These are phyloP conservation scores for Cochlearius cochlearius DNA, from an alignment of 2,113 vertebrate genomes.

Conservation along the genomic window DNA sequence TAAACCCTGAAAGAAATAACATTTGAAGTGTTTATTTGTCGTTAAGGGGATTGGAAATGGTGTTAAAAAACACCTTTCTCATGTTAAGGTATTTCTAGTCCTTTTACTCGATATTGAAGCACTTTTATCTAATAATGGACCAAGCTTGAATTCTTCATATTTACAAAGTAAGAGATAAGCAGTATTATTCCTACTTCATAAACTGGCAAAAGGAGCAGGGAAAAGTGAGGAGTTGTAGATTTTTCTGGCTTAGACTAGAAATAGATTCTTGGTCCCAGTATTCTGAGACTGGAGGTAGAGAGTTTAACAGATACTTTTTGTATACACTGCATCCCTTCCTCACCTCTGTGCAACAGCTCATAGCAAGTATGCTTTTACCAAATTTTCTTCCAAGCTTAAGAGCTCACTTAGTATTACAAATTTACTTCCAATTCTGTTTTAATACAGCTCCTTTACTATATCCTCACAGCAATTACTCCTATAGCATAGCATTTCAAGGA, in stretches of 20 bases:
- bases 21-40: not conserved
- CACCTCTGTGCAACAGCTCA: not conserved
- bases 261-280: not conserved
- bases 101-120: not conserved
- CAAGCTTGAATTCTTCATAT: not conserved
- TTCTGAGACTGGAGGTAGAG: not conserved
- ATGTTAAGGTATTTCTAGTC: not conserved
- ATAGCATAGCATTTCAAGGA: not conserved
- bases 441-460: not conserved
- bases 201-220: not conserved
- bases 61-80: not conserved
- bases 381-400: not conserved
- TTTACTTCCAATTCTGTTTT: not conserved
- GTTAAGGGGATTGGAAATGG: not conserved
- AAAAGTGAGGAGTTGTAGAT: not conserved
- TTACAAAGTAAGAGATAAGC: not conserved
- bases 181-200: not conserved
- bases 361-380: not conserved
- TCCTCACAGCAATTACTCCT: not conserved
- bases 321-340: not conserved
- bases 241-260: not conserved
- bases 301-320: not conserved
- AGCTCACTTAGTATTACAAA: not conserved
- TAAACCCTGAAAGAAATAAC: constrained; percentile 81
- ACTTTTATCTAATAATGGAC: not conserved